These are phyloP conservation scores for Turritopsis dohrnii DNA, from an alignment of 30 jellyfish, hydroid and myxozoan genomes.

Conservation along the genomic window DNA sequence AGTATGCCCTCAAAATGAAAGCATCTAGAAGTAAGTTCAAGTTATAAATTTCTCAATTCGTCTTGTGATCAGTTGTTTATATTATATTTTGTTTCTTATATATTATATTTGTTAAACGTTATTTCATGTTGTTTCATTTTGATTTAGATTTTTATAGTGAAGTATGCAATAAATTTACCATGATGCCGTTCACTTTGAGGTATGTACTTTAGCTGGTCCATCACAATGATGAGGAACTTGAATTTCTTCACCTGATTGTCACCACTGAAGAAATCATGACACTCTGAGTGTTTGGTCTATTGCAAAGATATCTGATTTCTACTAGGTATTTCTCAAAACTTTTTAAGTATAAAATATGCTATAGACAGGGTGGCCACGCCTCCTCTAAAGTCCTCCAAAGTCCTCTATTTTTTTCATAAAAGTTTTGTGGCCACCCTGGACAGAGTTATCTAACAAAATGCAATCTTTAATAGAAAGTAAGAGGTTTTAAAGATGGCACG, in stretches of 20 bases:
- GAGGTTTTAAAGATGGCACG: too few species aligned
- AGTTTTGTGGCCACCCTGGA: too few species aligned
- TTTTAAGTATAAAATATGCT: too few species aligned
- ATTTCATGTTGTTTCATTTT: not conserved
- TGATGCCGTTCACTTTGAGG: slow-evolving; percentile 98
- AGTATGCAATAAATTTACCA: slow-evolving; percentile 77
- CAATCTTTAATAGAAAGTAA: too few species aligned
- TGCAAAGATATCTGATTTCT: not conserved
- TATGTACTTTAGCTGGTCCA: not conserved
- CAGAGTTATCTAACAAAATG: too few species aligned
- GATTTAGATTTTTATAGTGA: slow-evolving; percentile 83
- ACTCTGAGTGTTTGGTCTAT: not conserved
- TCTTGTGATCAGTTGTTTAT: not conserved
- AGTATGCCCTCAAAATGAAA: slow-evolving; percentile 78
- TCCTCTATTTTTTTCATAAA: too few species aligned
- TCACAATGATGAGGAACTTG: not conserved
- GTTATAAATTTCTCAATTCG: not conserved
- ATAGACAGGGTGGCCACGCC: too few species aligned
- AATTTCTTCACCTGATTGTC: slow-evolving; percentile 12
- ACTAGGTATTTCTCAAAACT: too few species aligned
- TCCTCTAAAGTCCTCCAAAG: too few species aligned
- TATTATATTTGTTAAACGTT: too few species aligned
- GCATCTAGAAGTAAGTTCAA: slow-evolving; percentile 78
- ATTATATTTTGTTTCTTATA: not conserved
- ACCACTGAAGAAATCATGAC: not conserved